A percentile compares a stretch with the other conserved stretches of the same genome.
These are phyloP conservation scores for Ophioderma brevispina DNA, from an alignment of 35 echinoderm and acorn worm species.

Conservation along the genomic window DNA sequence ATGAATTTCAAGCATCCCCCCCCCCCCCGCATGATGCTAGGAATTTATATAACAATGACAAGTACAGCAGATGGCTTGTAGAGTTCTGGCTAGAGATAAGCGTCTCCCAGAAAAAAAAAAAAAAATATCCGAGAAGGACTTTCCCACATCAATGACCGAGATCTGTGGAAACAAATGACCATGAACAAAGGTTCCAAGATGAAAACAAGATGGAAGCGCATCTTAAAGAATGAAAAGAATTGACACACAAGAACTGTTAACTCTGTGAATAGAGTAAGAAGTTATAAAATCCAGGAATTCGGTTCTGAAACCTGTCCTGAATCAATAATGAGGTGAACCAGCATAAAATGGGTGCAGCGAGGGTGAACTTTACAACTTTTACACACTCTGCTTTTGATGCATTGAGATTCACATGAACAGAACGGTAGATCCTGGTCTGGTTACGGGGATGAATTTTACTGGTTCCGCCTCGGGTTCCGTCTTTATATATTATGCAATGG, in stretches of 20 bases:
- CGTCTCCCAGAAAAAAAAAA: constrained; percentile 11
- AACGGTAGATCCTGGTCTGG: no score
- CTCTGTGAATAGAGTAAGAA: constrained; percentile 31
- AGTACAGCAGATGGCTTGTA: constrained; percentile 26
- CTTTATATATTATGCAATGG: no score
- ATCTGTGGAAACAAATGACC: constrained; percentile 43
- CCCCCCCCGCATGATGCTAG: no score
- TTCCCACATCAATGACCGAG: constrained; percentile 24
- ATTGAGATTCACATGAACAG: no score
- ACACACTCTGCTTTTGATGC: background rate
- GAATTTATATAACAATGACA: constrained; percentile 36
- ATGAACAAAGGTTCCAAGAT: constrained; percentile 47
- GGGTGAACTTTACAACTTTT: no score
- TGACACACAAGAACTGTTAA: constrained; percentile 23
- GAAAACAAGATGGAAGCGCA: constrained; percentile 28
- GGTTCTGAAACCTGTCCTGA: no score
- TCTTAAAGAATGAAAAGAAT: constrained; percentile 36
- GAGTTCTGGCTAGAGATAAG: constrained; percentile 33
- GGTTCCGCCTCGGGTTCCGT: no score
- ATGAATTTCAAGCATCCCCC: no score
- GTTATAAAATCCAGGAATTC: no score
- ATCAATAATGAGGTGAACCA: no score
- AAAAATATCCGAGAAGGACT: constrained; percentile 24
- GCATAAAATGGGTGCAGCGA: no score
- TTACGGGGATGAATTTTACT: no score